A percentile compares a stretch with the other conserved stretches of the same genome.
phyloP scores from a whole-genome alignment of 1,140 invertebrate genomes.

The Thaumetopoea pityocampa region DNA sequence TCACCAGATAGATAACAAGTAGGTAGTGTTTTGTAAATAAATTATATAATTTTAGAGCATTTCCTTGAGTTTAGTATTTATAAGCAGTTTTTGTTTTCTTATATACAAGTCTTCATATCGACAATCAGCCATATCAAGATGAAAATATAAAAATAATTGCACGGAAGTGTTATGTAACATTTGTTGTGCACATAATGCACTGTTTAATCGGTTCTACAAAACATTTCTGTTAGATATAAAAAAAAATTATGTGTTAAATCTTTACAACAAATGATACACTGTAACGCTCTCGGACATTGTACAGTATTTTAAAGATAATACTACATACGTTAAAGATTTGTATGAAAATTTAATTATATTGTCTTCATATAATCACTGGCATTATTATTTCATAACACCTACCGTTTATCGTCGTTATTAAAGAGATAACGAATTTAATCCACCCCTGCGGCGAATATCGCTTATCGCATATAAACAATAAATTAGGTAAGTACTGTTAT shows the following conservation, averaged over 20 bases:
- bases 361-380: constrained; percentile 67
- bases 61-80: constrained; percentile 57
- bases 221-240: constrained; percentile 1
- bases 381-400: constrained; percentile 46
- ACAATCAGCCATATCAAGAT: constrained; percentile 75
- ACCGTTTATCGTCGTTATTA: constrained; percentile 1
- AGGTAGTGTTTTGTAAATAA: constrained; percentile 55
- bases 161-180: constrained; percentile 56
- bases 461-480: too few relatives aligned
- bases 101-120: constrained; percentile 69
- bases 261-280: constrained; percentile 51
- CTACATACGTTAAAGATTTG: constrained; percentile 75
- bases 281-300: constrained; percentile 57
- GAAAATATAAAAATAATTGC: constrained; percentile 59
- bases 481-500: too few relatives aligned
- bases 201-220: constrained; percentile 3
- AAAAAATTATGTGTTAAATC: too few relatives aligned
- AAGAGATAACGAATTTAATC: too few relatives aligned
- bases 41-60: constrained; percentile 61
- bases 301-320: constrained; percentile 75
- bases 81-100: constrained; percentile 63
- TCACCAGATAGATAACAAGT: constrained; percentile 33
- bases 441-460: too few relatives aligned
- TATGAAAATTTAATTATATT: constrained; percentile 76
- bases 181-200: too few relatives aligned